phyloP scores from a whole-genome alignment of 2,113 vertebrate species.

The Nanorana parkeri region DNA sequence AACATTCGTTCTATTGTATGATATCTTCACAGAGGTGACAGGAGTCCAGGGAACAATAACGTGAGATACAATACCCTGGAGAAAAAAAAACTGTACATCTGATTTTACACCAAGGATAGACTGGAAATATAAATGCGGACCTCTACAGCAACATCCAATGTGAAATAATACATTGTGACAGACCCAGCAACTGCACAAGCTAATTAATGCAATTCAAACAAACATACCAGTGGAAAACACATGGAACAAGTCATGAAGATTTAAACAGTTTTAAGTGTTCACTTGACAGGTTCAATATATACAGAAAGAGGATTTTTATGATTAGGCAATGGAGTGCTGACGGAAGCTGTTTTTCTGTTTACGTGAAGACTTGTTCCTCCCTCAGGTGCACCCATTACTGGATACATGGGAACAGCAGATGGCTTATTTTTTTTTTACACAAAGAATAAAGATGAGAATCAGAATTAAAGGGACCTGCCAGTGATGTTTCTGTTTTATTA shows the following conservation, averaged over 20 bases:
- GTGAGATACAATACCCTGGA: background rate
- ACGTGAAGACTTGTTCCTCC: background rate
- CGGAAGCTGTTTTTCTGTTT: background rate
- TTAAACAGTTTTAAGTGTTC: background rate
- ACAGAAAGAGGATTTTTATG: background rate
- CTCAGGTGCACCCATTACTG: background rate
- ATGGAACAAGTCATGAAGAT: background rate
- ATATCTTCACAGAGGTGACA: background rate
- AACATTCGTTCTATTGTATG: background rate
- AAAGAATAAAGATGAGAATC: too few species aligned
- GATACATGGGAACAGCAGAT: background rate
- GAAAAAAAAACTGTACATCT: background rate
- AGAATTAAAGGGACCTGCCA: too few species aligned
- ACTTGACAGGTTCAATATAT: background rate
- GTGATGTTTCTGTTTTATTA: too few species aligned
- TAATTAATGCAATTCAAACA: conserved; percentile 1
- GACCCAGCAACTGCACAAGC: background rate
- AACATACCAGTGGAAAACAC: background rate
- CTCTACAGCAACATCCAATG: background rate
- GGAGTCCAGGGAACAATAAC: background rate
- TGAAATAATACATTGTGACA: background rate
- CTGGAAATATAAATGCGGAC: background rate
- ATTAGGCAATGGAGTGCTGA: background rate
- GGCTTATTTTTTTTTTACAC: too few species aligned
- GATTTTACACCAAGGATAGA: background rate